A percentile compares a stretch with the other conserved stretches of the same genome.
Conservation (phyloP, 2,797 vertebrate species). For the Lepus townsendii region DNA sequence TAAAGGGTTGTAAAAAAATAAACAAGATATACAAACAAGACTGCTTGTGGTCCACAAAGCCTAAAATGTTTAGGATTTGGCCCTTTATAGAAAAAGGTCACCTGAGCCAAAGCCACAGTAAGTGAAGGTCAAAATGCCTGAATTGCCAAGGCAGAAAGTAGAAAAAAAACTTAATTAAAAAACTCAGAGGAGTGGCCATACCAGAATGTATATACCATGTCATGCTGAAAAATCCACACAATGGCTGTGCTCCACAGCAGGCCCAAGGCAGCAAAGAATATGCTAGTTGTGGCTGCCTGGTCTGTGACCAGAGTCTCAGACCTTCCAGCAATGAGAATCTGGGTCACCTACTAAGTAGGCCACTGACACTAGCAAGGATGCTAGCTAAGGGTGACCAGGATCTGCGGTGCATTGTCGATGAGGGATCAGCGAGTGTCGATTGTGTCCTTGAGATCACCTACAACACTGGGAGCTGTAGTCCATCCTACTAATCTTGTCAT, state of each 20-base stretch:
- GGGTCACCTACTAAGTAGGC: not conserved
- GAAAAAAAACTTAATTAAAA: not conserved
- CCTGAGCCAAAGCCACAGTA: not conserved
- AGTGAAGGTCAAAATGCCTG: conserved; percentile 41
- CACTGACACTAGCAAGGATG: not conserved
- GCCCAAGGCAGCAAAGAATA: not conserved
- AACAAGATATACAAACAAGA: conserved; percentile 23
- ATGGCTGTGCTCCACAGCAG: not conserved
- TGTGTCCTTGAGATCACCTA: not conserved
- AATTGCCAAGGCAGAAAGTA: conserved; percentile 29
- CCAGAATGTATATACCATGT: not conserved
- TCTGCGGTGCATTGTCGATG: not conserved
- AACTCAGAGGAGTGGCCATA: not conserved
- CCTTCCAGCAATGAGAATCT: not conserved
- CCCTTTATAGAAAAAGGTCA: conserved; percentile 36
- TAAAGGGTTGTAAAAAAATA: conserved; percentile 42
- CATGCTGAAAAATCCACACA: not conserved
- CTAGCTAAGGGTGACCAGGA: not conserved
- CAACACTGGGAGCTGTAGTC: not conserved
- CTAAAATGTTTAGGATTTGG: conserved; percentile 62
- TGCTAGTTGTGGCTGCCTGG: not conserved
- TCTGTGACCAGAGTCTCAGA: not conserved
- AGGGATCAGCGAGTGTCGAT: not conserved
- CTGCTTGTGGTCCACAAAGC: conserved; percentile 1
- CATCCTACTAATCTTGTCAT: not conserved